These are phyloP conservation scores for Hipposideros armiger DNA, from an alignment of 2,113 vertebrate species.

Conservation along the genomic window DNA sequence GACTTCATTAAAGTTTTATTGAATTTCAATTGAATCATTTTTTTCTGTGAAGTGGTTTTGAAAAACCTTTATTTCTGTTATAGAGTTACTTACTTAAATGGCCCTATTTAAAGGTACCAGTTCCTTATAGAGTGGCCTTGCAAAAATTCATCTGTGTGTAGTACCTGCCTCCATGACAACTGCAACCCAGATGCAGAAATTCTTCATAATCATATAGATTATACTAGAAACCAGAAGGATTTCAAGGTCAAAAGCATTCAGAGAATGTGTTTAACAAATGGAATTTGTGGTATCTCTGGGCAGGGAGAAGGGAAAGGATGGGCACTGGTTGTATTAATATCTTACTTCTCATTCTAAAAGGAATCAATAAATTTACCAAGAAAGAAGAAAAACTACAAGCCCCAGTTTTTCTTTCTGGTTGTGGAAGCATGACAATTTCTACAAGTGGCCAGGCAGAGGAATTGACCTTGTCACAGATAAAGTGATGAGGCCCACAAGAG, in stretches of 20 bases:
- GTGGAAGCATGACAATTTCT: not conserved
- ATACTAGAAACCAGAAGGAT: not conserved
- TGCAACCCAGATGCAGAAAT: slow-evolving; percentile 37
- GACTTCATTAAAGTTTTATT: not conserved
- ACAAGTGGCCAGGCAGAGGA: not conserved
- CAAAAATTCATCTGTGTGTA: slow-evolving; percentile 18
- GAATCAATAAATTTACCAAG: not conserved
- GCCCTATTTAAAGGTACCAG: not conserved
- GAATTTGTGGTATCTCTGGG: slow-evolving; percentile 17
- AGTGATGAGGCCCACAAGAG: not conserved
- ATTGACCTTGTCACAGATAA: not conserved
- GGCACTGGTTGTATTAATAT: not conserved
- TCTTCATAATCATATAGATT: slow-evolving; percentile 32
- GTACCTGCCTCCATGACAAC: slow-evolving; percentile 57
- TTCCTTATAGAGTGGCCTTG: not conserved
- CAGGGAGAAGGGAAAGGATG: not conserved
- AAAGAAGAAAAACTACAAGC: not conserved
- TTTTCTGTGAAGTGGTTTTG: not conserved
- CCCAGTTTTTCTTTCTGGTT: not conserved
- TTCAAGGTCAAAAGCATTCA: slow-evolving; percentile 19
- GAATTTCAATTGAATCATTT: slow-evolving; percentile 26
- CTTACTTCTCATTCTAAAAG: not conserved
- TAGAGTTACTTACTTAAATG: not conserved
- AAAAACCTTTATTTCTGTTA: slow-evolving; percentile 19
- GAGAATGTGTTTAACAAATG: slow-evolving; percentile 8